Evolutionary conservation across 1,140 invertebrate species (phyloP).

Genomic region (Aphelinus certus): DNA sequence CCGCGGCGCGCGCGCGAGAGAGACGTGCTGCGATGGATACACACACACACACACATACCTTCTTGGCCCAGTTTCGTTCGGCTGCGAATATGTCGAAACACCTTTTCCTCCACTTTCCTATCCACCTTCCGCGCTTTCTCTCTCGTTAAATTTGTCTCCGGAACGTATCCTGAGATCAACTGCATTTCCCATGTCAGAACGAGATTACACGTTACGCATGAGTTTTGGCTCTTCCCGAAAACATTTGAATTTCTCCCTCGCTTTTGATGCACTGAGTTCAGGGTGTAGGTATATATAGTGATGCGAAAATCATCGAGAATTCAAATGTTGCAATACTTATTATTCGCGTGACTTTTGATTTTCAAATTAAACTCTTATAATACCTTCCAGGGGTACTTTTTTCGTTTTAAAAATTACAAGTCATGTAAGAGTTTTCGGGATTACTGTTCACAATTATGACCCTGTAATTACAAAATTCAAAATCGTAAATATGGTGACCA

Average conservation of each 20-base stretch:
- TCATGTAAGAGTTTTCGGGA: too few species aligned
- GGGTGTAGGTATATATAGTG: too few species aligned
- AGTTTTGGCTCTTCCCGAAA: background rate
- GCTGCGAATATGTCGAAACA: constrained; percentile 5
- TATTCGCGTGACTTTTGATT: too few species aligned
- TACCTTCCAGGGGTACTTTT: too few species aligned
- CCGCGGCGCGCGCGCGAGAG: background rate
- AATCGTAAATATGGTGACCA: too few species aligned
- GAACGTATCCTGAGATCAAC: background rate
- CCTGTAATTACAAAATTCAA: too few species aligned
- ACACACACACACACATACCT: background rate
- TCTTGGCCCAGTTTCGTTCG: constrained; percentile 13
- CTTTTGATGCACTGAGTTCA: background rate
- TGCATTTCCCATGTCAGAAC: constrained; percentile 10
- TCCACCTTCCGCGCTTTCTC: background rate
- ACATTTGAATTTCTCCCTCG: background rate
- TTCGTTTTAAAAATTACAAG: too few species aligned
- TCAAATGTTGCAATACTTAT: too few species aligned
- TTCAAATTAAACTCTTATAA: too few species aligned
- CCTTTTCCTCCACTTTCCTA: background rate
- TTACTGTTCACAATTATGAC: too few species aligned
- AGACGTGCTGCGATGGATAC: too few species aligned
- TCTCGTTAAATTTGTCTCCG: background rate
- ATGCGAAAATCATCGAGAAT: too few species aligned
- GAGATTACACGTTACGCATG: background rate